Evolutionary conservation across 2,797 vertebrate genomes (phyloP), one percentile per base, ranked within the genome.

Genomic region (Denticeps clupeoides): DNA sequence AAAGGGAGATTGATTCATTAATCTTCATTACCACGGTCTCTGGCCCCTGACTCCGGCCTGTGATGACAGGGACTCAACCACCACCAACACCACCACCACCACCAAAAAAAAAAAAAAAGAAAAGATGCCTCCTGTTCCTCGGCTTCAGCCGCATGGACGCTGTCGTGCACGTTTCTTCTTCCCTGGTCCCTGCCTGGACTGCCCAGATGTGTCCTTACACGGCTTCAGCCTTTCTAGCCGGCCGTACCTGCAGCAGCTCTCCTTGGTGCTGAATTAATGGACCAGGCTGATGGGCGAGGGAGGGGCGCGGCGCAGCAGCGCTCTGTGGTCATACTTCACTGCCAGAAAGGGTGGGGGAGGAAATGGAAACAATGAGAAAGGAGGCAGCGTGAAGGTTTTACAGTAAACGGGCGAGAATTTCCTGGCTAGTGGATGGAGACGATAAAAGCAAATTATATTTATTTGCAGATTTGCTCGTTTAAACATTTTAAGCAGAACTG

Each of bases 261-360:
- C 75, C 81, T 72, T 77, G 80, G 81, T 82, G 74, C 80, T 83
- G 81, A 81, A 82, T 69, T 63, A 70, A 64, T 71, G 33, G 65
- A 63, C 65, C 62, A 62, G 55, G 60, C 22, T 56, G 55, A 55
- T 53, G 59, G 64, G 63, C 61, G 51, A 45, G 58, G 62, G 60
- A 61, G 60, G 45, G 44, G 58, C 67, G 51, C 62, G 62, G 56
- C 62, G 72, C 68, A 72, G 70, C 59, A 69, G 44, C 50, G 44
- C n/a, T 71, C 57, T 54, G 55, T 64, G 67, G 68, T 69, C 68
- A 72, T 69, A 59, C 72, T 73, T 68, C 74, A 69, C 56, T 63
- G 60, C 63, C 64, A 56, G 61, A 53, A 2, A 7, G 24, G 8
- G 28, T 9, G 28, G 52, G 41, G 60, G 58, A 28, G 33, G 43